A percentile compares a stretch with the other conserved stretches of the same genome.
Conservation (phyloP, 2,113 vertebrate genomes). For the Leucosticte australis region DNA sequence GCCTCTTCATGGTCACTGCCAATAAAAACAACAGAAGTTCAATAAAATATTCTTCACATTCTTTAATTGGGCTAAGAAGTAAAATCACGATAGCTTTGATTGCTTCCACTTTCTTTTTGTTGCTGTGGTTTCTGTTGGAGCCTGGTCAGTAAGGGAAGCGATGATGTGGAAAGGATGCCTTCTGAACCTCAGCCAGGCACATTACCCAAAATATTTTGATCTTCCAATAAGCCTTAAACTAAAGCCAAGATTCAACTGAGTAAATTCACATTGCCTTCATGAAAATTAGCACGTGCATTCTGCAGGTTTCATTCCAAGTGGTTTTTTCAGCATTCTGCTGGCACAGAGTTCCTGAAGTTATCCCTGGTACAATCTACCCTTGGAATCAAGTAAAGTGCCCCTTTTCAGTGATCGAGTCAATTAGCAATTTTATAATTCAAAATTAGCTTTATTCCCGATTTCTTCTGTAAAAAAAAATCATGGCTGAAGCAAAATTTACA, state of each 20-base stretch:
- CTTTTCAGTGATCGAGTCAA: constrained; percentile 42
- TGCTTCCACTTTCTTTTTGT: background rate
- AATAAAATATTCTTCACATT: background rate
- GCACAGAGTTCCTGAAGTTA: background rate
- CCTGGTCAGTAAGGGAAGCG: background rate
- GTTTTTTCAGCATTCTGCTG: background rate
- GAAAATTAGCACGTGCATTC: background rate
- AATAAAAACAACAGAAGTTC: background rate
- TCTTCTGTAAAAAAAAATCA: background rate
- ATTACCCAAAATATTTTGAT: constrained; percentile 4
- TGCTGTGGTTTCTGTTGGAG: background rate
- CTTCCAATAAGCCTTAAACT: background rate
- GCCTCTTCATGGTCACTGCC: background rate
- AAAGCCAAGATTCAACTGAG: background rate
- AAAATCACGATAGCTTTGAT: background rate
- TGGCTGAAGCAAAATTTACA: constrained; percentile 6
- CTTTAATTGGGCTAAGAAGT: background rate
- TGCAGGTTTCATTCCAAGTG: background rate
- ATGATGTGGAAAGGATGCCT: background rate
- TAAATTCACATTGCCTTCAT: background rate
- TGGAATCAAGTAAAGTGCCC: constrained; percentile 3
- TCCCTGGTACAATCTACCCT: background rate
- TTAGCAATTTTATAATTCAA: constrained; percentile 59
- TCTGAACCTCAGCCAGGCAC: background rate
- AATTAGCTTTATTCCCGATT: constrained; percentile 65